A percentile compares a stretch with the other conserved stretches of the same genome.
Evolutionary conservation across 2,888 invertebrate species (phyloP).

Genomic region (Tineola bisselliella): DNA sequence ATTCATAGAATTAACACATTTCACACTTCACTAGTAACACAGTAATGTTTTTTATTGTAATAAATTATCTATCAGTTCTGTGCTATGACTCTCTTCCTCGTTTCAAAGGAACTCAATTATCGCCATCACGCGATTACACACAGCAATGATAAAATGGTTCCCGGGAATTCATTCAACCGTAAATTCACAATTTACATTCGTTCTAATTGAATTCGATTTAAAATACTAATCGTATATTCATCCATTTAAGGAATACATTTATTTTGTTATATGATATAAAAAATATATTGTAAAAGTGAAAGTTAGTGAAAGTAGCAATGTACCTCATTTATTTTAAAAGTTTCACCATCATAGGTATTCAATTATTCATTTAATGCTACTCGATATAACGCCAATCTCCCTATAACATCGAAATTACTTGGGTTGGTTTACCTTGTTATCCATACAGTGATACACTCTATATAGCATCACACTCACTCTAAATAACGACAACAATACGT

Average conservation of each 20-base stretch:
- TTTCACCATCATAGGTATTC: neutral
- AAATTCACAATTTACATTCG: no score
- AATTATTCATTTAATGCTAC: no score
- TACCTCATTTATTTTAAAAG: neutral
- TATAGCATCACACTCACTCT: no score
- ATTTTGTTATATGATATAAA: no score
- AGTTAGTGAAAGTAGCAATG: neutral
- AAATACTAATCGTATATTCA: no score
- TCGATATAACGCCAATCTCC: no score
- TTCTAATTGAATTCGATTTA: no score
- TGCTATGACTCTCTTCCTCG: conserved; percentile 13
- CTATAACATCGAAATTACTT: no score
- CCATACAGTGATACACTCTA: no score
- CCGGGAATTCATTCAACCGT: conserved; percentile 1
- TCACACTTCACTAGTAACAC: neutral
- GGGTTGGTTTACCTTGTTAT: no score
- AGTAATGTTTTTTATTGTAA: neutral
- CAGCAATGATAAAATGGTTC: neutral
- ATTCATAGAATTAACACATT: neutral
- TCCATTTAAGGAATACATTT: no score
- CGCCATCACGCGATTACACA: conserved; percentile 27
- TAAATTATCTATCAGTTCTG: conserved; percentile 1
- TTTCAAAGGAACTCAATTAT: conserved; percentile 38
- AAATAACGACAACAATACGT: no score
- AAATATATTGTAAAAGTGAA: neutral